Evolutionary conservation across 2,113 vertebrate genomes (phyloP).

Genomic region (Cinclus cinclus): DNA sequence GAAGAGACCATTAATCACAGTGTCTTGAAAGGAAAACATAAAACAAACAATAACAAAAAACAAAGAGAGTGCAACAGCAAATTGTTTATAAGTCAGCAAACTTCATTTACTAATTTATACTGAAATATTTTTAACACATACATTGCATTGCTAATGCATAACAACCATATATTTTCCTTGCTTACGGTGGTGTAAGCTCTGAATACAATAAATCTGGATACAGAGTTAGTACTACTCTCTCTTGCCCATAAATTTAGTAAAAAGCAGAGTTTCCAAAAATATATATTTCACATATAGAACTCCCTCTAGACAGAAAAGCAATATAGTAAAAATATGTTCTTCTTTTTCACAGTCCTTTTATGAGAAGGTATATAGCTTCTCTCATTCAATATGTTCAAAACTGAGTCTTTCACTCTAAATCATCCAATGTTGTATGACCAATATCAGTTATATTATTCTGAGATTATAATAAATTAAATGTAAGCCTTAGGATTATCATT

Average conservation of each 20-base stretch:
- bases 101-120: conserved; percentile 42
- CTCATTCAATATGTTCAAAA: not conserved
- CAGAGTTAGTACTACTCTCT: not conserved
- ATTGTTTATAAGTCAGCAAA: conserved; percentile 16
- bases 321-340: conserved; percentile 40
- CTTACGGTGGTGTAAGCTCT: not conserved
- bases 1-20: not conserved
- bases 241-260: conserved; percentile 58
- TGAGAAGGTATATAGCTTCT: not conserved
- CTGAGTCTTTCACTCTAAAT: conserved; percentile 16
- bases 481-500: conserved; percentile 20
- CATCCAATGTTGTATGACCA: not conserved
- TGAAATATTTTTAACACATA: not conserved
- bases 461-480: conserved; percentile 21
- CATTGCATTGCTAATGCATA: conserved; percentile 14
- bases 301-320: conserved; percentile 58
- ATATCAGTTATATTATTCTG: not conserved
- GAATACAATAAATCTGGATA: not conserved
- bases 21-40: not conserved
- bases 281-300: conserved; percentile 50
- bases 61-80: not conserved
- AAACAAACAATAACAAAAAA: not conserved
- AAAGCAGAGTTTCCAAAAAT: conserved; percentile 49
- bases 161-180: not conserved
- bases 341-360: conserved; percentile 34